phyloP scores from a whole-genome alignment of 2,113 vertebrate genomes.

The Cnemophilus loriae region DNA sequence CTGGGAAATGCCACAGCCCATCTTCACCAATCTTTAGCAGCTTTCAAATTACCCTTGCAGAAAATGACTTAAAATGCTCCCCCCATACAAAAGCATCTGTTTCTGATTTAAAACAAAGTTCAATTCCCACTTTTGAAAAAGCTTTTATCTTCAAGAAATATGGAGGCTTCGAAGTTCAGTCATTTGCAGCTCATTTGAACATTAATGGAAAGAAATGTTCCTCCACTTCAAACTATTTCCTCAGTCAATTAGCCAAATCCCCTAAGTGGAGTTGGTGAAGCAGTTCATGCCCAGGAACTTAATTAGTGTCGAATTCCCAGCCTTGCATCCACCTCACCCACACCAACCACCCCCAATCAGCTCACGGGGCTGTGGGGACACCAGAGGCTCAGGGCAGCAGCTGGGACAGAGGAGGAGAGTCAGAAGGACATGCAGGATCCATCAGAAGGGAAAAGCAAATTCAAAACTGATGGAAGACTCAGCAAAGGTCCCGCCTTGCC shows the following conservation, averaged over 20 bases:
- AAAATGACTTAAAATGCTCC: slow-evolving; percentile 57
- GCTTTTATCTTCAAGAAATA: slow-evolving; percentile 73
- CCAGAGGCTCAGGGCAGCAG: not conserved
- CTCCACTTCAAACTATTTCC: slow-evolving; percentile 73
- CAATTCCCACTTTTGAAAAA: slow-evolving; percentile 31
- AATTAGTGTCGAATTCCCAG: slow-evolving; percentile 66
- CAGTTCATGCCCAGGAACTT: slow-evolving; percentile 68
- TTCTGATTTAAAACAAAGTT: slow-evolving; percentile 64
- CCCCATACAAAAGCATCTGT: slow-evolving; percentile 43
- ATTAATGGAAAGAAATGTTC: slow-evolving; percentile 75
- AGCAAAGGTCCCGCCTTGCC: not conserved
- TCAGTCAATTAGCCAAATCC: slow-evolving; percentile 78
- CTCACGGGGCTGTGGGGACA: not conserved
- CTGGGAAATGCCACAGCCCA: not conserved
- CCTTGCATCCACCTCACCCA: slow-evolving; percentile 25
- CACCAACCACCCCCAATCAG: not conserved
- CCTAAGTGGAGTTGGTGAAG: slow-evolving; percentile 71
- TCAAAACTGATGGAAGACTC: not conserved
- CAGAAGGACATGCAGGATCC: not conserved
- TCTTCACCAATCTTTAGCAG: not conserved
- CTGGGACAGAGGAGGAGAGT: not conserved
- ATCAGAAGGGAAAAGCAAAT: not conserved
- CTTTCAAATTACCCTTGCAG: slow-evolving; percentile 56
- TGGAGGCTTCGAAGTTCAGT: slow-evolving; percentile 54
- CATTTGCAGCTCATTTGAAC: slow-evolving; percentile 73